These are phyloP conservation scores for Bambusicola thoracicus DNA, from an alignment of 2,113 vertebrate species.

Conservation along the genomic window DNA sequence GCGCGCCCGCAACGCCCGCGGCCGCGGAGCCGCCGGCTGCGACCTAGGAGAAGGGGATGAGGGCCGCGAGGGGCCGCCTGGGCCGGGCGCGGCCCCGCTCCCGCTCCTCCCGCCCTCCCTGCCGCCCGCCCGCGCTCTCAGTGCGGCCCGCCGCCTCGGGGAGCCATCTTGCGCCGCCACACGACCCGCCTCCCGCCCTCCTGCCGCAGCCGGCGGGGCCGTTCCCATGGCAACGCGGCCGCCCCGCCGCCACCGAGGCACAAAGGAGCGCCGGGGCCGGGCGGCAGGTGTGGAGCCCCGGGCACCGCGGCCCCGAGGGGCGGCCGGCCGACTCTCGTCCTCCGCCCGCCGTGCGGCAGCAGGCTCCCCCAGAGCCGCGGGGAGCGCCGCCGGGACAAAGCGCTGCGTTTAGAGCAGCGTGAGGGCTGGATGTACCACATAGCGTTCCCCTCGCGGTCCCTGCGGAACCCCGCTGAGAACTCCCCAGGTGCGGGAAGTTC, in stretches of 20 bases:
- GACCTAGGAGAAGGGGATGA: not conserved
- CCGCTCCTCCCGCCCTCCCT: not conserved
- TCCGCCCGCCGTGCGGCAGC: too few species aligned
- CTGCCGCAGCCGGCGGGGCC: not conserved
- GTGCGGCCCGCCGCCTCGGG: not conserved
- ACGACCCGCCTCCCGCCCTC: not conserved
- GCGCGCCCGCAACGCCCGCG: not conserved
- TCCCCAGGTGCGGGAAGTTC: not conserved
- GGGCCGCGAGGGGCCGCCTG: too few species aligned
- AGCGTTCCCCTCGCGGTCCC: too few species aligned
- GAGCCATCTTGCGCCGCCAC: not conserved
- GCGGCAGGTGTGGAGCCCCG: not conserved
- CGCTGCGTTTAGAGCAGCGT: rapidly evolving
- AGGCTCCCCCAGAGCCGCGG: not conserved
- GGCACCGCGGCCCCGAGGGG: not conserved
- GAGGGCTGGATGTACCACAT: too few species aligned
- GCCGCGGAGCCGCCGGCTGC: not conserved
- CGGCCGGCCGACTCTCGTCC: too few species aligned
- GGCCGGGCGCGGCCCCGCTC: too few species aligned
- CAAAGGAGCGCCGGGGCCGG: not conserved
- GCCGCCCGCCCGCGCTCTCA: not conserved
- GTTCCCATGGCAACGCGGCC: not conserved
- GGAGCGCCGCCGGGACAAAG: not conserved
- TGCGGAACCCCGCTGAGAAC: not conserved
- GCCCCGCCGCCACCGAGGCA: not conserved